Evolutionary conservation across 2,113 vertebrate species (phyloP), one percentile per base, ranked within the genome.

Genomic region (Percopsis transmontana): DNA sequence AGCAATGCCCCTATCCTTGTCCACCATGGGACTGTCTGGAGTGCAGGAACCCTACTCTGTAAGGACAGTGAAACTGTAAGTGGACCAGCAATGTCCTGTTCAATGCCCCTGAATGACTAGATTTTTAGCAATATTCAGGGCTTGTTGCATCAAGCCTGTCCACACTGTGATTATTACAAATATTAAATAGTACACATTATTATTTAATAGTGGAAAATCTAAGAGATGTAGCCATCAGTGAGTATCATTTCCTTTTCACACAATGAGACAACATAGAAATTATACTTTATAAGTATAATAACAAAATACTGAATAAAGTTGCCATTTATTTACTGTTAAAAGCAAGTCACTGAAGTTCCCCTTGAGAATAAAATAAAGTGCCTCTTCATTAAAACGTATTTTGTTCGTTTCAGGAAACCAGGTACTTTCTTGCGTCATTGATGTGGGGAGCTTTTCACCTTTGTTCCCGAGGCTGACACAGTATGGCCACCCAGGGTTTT

Each of bases 21-120:
- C 24, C 3, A 68, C 72, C 70, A 58, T 18, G 5, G 51, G 72
- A 79, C 72, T 16, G 63, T 78, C 73, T 82, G 83, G 74, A 71
- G 56, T 6, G 65, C 66, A 66, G 56, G 66, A 39, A 41, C 50
- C 19, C 38, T n/a, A 52, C 76, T 84, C 66, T 48, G 56, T 16
- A 19, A 40, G 48, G 58, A 77, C 50, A n/a, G 38, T 20, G 13
- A 39, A 62, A 53, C 19, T 53, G 19, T 51, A 23, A 21, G 10
- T 20, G n/a, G 48, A 51, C 20, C 14, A 23, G 8, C 19, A 52
- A 11, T 51, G 47, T 50, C 47, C n/a, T n/a, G n/a, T n/a, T n/a
- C n/a, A n/a, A 50, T 20, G 18, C 18, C 48, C 19, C 48, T 51
- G 48, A 19, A 51, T 20, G 19, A 10, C 21, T 23, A 3, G 20